A percentile compares a stretch with the other conserved stretches of the same genome.
phyloP scores from a whole-genome alignment of 2,888 invertebrate genomes.

The Trissolcus brochymenae region DNA sequence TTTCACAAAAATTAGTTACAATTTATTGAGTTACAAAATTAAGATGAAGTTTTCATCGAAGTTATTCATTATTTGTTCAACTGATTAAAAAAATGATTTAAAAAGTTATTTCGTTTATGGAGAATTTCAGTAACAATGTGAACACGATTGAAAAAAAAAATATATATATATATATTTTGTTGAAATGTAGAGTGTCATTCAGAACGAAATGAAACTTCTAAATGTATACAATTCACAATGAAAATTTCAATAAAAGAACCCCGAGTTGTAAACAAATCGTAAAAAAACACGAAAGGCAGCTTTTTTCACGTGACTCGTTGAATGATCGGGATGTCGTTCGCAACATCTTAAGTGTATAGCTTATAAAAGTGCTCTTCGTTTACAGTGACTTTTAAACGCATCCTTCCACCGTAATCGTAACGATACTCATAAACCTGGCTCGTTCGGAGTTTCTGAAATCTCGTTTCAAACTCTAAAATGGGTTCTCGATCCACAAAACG shows the following conservation, averaged over 20 bases:
- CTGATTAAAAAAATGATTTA: too few species aligned
- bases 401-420: constrained; percentile 54
- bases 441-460: constrained; percentile 56
- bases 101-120: too few species aligned
- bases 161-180: too few species aligned
- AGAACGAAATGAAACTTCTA: too few species aligned
- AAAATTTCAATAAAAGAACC: constrained; percentile 37
- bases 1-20: too few species aligned
- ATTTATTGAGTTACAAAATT: too few species aligned
- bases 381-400: constrained; percentile 64
- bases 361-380: constrained; percentile 68
- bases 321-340: constrained; percentile 44
- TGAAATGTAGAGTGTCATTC: too few species aligned
- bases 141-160: neutral
- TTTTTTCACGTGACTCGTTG: constrained; percentile 48
- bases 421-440: constrained; percentile 57
- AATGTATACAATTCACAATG: constrained; percentile 37
- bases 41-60: too few species aligned
- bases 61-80: too few species aligned
- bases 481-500: constrained; percentile 36
- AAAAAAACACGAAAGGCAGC: constrained; percentile 63
- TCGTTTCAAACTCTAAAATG: constrained; percentile 41
- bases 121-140: neutral
- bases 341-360: constrained; percentile 51
- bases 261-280: constrained; percentile 74